A percentile compares a stretch with the other conserved stretches of the same genome.
Evolutionary conservation across 2,797 vertebrate species (phyloP).

Genomic region (Sphaeramia orbicularis): DNA sequence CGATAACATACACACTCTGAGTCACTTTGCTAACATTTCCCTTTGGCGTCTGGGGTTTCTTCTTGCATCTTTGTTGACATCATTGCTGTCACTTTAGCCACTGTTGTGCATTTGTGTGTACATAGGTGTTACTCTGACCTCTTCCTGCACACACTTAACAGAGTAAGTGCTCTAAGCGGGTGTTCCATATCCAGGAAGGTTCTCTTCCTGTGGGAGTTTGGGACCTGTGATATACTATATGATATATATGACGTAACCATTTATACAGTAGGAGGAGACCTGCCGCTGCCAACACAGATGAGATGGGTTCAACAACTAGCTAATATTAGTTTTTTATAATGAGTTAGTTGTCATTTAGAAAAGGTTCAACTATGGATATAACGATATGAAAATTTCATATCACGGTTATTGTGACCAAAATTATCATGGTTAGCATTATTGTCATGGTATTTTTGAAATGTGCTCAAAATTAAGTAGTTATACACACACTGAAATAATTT

Average conservation of each 20-base stretch:
- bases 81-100: conserved; percentile 30
- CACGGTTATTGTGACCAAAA: too few species aligned
- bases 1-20: conserved; percentile 39
- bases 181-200: conserved; percentile 60
- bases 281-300: conserved; percentile 1
- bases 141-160: conserved; percentile 13
- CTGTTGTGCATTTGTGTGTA: conserved; percentile 21
- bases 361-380: too few species aligned
- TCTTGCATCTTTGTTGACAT: conserved; percentile 54
- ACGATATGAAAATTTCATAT: too few species aligned
- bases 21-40: conserved; percentile 66
- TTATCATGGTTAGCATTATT: too few species aligned
- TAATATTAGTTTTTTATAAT: too few species aligned
- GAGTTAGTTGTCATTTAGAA: too few species aligned
- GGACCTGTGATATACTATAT: conserved; percentile 20
- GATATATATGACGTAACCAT: neutral
- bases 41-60: conserved; percentile 39
- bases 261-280: conserved; percentile 4
- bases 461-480: too few species aligned
- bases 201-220: conserved; percentile 67
- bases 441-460: too few species aligned
- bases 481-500: too few species aligned
- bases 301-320: too few species aligned
- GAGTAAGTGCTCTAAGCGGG: conserved; percentile 52
- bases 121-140: conserved; percentile 62